Evolutionary conservation across 1,140 invertebrate species (phyloP).

Genomic region (Hyles euphorbiae): DNA sequence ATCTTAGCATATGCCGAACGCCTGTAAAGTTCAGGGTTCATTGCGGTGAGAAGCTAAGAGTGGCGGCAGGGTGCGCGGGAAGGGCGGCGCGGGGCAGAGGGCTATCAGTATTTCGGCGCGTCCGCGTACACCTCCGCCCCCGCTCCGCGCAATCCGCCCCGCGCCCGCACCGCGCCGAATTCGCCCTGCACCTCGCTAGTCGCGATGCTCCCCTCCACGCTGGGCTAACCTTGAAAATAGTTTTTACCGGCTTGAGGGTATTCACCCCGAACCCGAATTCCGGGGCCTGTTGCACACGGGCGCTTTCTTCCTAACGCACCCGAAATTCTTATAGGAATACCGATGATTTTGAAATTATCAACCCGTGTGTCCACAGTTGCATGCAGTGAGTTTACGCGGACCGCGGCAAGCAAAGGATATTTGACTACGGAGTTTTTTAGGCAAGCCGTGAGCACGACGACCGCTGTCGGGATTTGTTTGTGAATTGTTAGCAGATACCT

Average conservation of each 20-base stretch:
- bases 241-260: conserved; percentile 72
- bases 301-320: conserved; percentile 36
- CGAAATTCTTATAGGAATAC: conserved; percentile 54
- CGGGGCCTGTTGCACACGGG: conserved; percentile 54
- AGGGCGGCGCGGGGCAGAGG: conserved; percentile 27
- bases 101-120: conserved; percentile 73
- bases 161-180: conserved; percentile 52
- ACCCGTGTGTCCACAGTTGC: conserved; percentile 34
- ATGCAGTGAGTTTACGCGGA: conserved; percentile 46
- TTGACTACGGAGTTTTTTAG: conserved; percentile 68
- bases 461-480: conserved; percentile 45
- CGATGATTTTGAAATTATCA: conserved; percentile 23
- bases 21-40: not conserved
- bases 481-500: conserved; percentile 31
- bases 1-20: not conserved
- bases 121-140: conserved; percentile 37
- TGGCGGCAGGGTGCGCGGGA: not conserved
- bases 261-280: conserved; percentile 73
- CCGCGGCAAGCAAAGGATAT: conserved; percentile 63
- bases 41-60: not conserved
- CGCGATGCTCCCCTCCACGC: conserved; percentile 62
- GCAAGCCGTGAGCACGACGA: conserved; percentile 49
- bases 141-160: conserved; percentile 11
- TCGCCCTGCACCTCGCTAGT: conserved; percentile 46
- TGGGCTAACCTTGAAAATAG: conserved; percentile 73